Evolutionary conservation across 1,140 invertebrate species (phyloP), one percentile per base, ranked within the genome.

Genomic region (Tribolium castaneum): DNA sequence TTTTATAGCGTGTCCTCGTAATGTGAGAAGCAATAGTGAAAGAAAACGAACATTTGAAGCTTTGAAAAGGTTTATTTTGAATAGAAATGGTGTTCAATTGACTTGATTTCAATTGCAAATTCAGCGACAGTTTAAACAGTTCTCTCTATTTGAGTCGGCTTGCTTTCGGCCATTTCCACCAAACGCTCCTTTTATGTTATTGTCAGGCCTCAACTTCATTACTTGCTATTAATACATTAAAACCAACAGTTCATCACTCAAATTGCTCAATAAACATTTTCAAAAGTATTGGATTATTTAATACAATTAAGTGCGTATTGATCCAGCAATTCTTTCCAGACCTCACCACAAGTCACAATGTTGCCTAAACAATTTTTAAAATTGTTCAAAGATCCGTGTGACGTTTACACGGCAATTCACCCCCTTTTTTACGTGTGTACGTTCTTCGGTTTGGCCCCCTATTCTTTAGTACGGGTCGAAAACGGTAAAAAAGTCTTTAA

Each of bases 61-160:
- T n/a, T 66, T 66, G 59, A 66, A 66, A 66, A 75, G 77, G 77
- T 75, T 78, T 78, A 78, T 78, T 75, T 75, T 78, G 77, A 78
- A 78, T 78, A 75, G 77, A 75, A 78, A 78, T 73, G 71, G 72
- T 78, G 77, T 78, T 78, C 77, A 78, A 78, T 78, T 78, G 77
- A 74, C 54, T 78, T 75, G 77, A 78, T 78, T 78, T 78, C 77
- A 75, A 78, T 78, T 78, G 77, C 77, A 78, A 78, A 78, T 78
- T 75, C 59, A 50, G 76, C 34, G 59, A 73, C 71, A 50, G 14
- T 78, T 78, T 78, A 75, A 78, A 78, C 66, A 70, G 77, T 79
- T 76, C 45, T 72, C 70, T 51, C 73, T 71, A 70, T 79, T 76
- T 71, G 71, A 78, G 71, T 75, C 25, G 35, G 51, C 54, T 75